Percentiles rank a stretch among this genome's conserved stretches.
Conservation (phyloP, 2,888 invertebrate species). For the Lasiommata megera region DNA sequence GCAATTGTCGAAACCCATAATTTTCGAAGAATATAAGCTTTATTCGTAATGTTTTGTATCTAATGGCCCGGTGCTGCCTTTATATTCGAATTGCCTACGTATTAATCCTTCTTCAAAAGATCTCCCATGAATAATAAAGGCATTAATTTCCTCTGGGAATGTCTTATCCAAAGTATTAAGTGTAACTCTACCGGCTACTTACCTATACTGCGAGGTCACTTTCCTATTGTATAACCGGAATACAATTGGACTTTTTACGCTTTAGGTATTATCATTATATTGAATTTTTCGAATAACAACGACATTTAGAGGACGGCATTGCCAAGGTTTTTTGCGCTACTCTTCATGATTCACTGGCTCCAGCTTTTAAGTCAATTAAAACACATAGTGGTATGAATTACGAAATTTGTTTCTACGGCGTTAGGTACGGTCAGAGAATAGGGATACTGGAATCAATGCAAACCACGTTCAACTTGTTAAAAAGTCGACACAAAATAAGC, state of each 20-base stretch:
- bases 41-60: slow-evolving; percentile 24
- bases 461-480: too few relatives aligned
- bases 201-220: background rate
- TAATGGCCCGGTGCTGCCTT: slow-evolving; percentile 26
- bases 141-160: background rate
- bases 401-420: too few relatives aligned
- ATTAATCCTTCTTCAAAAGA: slow-evolving; percentile 25
- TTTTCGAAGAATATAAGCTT: background rate
- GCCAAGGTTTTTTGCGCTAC: too few relatives aligned
- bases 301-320: too few relatives aligned
- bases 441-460: too few relatives aligned
- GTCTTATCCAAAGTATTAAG: background rate
- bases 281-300: too few relatives aligned
- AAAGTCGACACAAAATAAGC: too few relatives aligned
- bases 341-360: too few relatives aligned
- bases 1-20: slow-evolving; percentile 1
- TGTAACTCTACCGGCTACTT: background rate
- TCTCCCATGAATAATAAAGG: slow-evolving; percentile 3
- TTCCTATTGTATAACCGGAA: background rate
- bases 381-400: too few relatives aligned
- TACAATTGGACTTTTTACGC: background rate
- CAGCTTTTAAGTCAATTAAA: too few relatives aligned
- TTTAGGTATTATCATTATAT: too few relatives aligned
- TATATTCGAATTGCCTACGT: slow-evolving; percentile 22
- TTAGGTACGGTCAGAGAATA: too few relatives aligned